These are phyloP conservation scores for Armadillidium nasatum DNA, from an alignment of 1,140 invertebrate genomes.

Conservation along the genomic window DNA sequence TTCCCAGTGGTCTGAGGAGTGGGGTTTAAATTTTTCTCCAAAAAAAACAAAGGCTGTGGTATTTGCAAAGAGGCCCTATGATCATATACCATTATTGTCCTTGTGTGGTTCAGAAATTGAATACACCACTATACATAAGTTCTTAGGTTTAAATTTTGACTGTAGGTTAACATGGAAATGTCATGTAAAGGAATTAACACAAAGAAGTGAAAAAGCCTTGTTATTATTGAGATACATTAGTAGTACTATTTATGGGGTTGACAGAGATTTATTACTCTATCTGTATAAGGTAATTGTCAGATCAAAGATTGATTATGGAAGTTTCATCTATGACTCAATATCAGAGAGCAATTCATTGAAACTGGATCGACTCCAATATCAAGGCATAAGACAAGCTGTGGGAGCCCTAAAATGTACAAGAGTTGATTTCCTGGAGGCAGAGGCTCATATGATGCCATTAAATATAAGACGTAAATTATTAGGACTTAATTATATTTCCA, in stretches of 20 bases:
- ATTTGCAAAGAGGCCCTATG: neutral
- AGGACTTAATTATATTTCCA: too few relatives aligned
- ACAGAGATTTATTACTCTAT: neutral
- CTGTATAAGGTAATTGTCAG: neutral
- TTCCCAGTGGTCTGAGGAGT: neutral
- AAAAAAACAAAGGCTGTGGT: neutral
- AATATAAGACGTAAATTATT: too few relatives aligned
- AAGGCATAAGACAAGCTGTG: neutral
- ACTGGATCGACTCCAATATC: neutral
- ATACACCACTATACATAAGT: neutral
- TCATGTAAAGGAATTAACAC: neutral
- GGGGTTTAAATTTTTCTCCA: neutral
- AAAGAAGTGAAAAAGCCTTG: neutral
- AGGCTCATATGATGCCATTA: too few relatives aligned
- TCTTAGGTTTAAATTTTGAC: constrained; percentile 3
- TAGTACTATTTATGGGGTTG: neutral
- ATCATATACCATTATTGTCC: neutral
- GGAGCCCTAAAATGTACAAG: neutral
- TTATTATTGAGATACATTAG: neutral
- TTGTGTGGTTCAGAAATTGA: neutral
- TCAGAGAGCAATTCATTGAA: neutral
- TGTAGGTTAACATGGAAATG: neutral
- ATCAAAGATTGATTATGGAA: neutral
- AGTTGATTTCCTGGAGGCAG: too few relatives aligned
- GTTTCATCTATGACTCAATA: neutral